Evolutionary conservation across 2,888 invertebrate genomes (phyloP), one percentile per base, ranked within the genome.

Genomic region (Keiferia lycopersicella): DNA sequence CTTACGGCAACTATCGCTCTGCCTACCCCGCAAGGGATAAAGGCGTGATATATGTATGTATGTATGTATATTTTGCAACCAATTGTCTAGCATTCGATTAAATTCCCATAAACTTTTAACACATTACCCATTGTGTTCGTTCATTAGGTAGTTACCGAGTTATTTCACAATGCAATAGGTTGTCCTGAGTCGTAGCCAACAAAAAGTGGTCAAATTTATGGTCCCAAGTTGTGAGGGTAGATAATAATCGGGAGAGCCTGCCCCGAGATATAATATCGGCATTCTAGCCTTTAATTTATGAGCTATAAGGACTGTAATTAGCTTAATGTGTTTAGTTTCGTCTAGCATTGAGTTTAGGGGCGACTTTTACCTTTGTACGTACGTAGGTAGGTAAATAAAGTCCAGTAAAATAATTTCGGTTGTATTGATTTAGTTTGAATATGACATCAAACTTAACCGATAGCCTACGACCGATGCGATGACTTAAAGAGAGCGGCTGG

Each of bases 131-230:
- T 34, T 16, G 56, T 56, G 16, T 56, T 8, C 10, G 34, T 34
- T 34, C 34, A 34, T 34, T 34, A 34, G 56, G 30, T 34, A 26
- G 26, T 56, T 30, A 26, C 30, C n/a, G 8, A 56, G 30, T 0
- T 56, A 56, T 56, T 56, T 56, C 56, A 83, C 81, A 83, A 85
- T 77, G 76, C 78, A 34, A 1, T 34, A 34, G 8, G 34, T 34
- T 7, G 34, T 75, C 80, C 74, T 79, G 77, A 75, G 80, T 71
- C 71, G 68, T 61, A 64, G 66, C 74, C 68, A 73, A 78, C 84
- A 86, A 87, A 87, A 87, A 86, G 75, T 76, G 70, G 71, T 69
- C 71, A 79, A 81, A 87, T 86, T 85, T 86, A 86, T 81, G 68
- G 71, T 68, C 68, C 56, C 68, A 70, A 74, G 74, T 75, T 76